These are phyloP conservation scores for Hydrotaea cyrtoneurina DNA, from an alignment of 2,888 invertebrate species.

Conservation along the genomic window DNA sequence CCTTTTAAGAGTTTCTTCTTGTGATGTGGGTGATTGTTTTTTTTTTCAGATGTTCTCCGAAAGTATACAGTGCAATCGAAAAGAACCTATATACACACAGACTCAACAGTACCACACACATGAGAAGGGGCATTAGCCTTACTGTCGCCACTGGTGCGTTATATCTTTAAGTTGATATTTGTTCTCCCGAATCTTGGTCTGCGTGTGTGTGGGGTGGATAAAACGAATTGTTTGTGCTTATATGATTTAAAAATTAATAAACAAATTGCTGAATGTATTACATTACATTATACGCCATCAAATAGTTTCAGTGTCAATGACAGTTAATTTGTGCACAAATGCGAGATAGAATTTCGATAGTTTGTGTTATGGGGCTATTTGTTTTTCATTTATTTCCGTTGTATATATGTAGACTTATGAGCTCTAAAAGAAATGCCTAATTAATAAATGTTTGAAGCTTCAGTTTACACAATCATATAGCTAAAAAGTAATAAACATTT, in stretches of 20 bases:
- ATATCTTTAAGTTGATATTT: background rate
- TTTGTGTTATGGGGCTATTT: constrained; percentile 17
- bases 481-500: no score
- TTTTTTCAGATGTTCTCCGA: background rate
- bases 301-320: constrained; percentile 45
- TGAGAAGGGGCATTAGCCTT: constrained; percentile 54
- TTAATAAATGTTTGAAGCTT: constrained; percentile 40
- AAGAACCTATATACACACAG: background rate
- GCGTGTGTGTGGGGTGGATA: background rate
- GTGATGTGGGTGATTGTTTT: constrained; percentile 53
- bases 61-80: constrained; percentile 11
- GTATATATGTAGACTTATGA: constrained; percentile 50
- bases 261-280: background rate
- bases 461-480: no score
- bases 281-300: background rate
- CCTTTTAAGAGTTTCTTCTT: background rate
- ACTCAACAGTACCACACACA: background rate
- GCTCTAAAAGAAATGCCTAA: constrained; percentile 56
- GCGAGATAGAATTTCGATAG: no score
- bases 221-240: background rate
- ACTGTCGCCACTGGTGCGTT: background rate
- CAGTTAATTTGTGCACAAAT: no score
- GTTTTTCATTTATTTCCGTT: constrained; percentile 42
- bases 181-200: background rate
- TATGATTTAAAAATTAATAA: background rate